These are phyloP conservation scores for Aphaenogaster floridana DNA, from an alignment of 1,140 invertebrate genomes.

Conservation along the genomic window DNA sequence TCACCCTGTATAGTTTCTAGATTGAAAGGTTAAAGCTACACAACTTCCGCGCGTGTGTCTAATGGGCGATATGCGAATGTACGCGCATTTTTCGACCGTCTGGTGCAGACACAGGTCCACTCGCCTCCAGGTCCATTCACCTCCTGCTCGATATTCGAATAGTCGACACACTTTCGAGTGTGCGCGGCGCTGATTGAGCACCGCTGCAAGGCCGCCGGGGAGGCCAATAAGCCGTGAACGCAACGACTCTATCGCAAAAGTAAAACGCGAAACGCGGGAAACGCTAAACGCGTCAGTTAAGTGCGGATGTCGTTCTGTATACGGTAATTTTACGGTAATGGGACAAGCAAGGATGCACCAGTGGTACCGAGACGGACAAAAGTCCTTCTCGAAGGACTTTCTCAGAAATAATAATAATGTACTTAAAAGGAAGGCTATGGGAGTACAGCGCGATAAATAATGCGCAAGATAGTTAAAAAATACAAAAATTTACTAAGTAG, in stretches of 20 bases:
- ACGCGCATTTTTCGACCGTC: background rate
- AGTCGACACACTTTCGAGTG: constrained; percentile 39
- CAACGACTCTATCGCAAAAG: constrained; percentile 62
- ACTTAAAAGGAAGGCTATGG: too few relatives aligned
- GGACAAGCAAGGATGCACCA: background rate
- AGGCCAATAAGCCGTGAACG: constrained; percentile 57
- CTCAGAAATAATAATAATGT: background rate
- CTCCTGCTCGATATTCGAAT: constrained; percentile 55
- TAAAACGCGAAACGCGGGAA: constrained; percentile 40
- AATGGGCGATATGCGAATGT: background rate
- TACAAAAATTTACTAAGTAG: too few relatives aligned
- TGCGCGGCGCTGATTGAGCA: constrained; percentile 28
- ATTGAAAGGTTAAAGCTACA: background rate
- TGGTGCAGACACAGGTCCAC: background rate
- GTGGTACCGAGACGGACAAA: background rate
- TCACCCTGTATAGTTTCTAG: background rate
- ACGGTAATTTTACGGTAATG: constrained; percentile 3
- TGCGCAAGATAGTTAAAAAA: too few relatives aligned
- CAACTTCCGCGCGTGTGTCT: background rate
- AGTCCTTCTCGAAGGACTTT: background rate
- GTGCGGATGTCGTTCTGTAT: background rate
- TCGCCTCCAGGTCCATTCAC: constrained; percentile 41
- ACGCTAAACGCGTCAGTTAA: constrained; percentile 6
- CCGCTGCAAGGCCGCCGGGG: constrained; percentile 59
- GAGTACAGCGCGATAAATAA: too few relatives aligned